These are phyloP conservation scores for Erpornis zantholeuca DNA, from an alignment of 2,113 vertebrate species.

Conservation along the genomic window DNA sequence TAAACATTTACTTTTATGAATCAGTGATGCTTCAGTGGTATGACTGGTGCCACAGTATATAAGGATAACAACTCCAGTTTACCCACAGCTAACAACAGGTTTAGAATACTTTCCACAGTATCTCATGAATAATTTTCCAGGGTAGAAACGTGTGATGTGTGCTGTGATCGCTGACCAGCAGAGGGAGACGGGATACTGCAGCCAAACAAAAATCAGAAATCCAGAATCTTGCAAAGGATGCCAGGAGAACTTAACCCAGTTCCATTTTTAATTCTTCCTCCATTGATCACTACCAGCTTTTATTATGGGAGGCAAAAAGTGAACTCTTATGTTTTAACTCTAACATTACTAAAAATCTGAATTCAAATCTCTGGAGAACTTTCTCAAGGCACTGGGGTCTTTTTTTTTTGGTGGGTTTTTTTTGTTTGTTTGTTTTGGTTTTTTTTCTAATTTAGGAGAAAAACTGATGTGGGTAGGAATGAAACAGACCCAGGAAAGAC, in stretches of 20 bases:
- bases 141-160: background rate
- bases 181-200: background rate
- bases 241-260: background rate
- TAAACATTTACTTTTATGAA: background rate
- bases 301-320: background rate
- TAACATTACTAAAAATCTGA: background rate
- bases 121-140: background rate
- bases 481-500: background rate
- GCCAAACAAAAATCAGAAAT: background rate
- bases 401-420: background rate
- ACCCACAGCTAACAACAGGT: background rate
- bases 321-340: background rate
- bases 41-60: fast-evolving
- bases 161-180: background rate
- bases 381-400: background rate
- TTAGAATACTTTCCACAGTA: background rate
- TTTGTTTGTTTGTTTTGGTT: background rate
- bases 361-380: background rate
- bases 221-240: background rate
- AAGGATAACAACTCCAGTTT: background rate
- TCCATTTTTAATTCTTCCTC: background rate
- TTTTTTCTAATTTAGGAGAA: background rate
- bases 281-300: background rate
- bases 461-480: background rate
- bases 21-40: background rate